Base-by-base conservation (phyloP, 2,113 vertebrate genomes). In the Corydoras maculifer region DNA sequence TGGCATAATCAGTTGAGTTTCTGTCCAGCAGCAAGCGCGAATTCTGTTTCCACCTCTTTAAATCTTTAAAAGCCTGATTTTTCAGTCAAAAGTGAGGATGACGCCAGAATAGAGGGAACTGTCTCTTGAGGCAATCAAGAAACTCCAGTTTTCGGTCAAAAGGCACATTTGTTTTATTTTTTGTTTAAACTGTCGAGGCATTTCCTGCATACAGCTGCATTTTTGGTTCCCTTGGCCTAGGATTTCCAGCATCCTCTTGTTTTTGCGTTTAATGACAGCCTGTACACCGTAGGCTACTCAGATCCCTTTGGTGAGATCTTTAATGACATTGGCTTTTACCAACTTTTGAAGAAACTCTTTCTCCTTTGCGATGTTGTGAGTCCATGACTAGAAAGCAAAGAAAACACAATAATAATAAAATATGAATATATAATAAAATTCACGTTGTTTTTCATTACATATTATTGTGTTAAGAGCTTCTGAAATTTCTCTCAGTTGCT, bases 321-420 rank as follows among this genome's bases (percentile, higher is more conserved):
- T 91, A 87, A 98, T 95, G 75, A 99, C 89, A 11, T 83, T 92
- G 48, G 93, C 93, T 87, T 91, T 97, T 76, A 98, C 97, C 85
- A 99, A 87, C 82, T 99, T 99, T 77, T 90, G 87, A 62, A 98
- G 91, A 82, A 99, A 99, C 77, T 98, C 95, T 79, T 98, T 99
- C 84, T 99, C 97, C 81, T 94, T 91, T 70, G 92, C 88, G 81
- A 99, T 99, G 79, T 99, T 97, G 88, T 99, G 97, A 0, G 97
- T 99, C 97, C 96, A 98, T 25, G 97, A 99, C 97, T 99, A 7
- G 84, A 63, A 49, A 2, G 11, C 43, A 82, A 80, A 78, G 2
- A 72, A 61, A 67, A 64, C 12, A 25, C 14, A 43, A 53, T 51
- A 43, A 53, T 57, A 5, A 43, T 5, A 58, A 48, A 73, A 30